Percentiles rank a stretch among this genome's conserved stretches.
Conservation (phyloP, 2,113 vertebrate species). For the Hydropotes inermis region DNA sequence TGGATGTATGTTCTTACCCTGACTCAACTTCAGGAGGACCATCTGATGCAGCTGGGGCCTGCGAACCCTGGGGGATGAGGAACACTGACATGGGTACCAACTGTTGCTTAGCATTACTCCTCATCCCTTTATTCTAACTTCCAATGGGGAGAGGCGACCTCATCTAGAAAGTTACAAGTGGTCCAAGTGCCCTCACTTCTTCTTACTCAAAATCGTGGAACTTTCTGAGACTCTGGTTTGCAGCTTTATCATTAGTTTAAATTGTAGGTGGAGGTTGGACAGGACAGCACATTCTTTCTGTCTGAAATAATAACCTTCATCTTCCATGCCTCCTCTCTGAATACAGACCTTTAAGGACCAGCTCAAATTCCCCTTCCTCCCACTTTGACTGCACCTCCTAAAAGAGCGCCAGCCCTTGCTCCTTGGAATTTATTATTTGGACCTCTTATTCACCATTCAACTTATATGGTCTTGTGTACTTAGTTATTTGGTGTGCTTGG, state of each 20-base stretch:
- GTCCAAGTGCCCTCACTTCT: not conserved
- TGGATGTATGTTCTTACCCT: not conserved
- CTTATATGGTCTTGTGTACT: too few relatives aligned
- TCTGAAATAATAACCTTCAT: not conserved
- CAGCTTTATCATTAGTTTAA: not conserved
- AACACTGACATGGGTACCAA: fast-evolving
- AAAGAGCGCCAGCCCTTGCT: not conserved
- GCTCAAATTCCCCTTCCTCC: not conserved
- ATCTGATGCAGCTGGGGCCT: fast-evolving
- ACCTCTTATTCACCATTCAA: not conserved
- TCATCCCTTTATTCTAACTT: not conserved
- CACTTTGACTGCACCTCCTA: not conserved
- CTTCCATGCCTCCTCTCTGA: not conserved
- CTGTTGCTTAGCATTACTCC: not conserved
- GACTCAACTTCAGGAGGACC: not conserved
- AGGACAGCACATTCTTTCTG: not conserved
- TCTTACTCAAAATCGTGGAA: not conserved
- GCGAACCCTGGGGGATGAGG: not conserved
- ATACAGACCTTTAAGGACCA: not conserved
- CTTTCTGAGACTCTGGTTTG: not conserved
- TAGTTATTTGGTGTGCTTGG: not conserved
- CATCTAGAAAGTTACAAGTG: not conserved
- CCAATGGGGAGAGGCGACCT: not conserved
- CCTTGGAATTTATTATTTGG: not conserved
- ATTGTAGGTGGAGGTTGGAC: not conserved